A percentile compares a stretch with the other conserved stretches of the same genome.
Conservation (phyloP, 2,888 invertebrate genomes). For the Mythimna pallens region DNA sequence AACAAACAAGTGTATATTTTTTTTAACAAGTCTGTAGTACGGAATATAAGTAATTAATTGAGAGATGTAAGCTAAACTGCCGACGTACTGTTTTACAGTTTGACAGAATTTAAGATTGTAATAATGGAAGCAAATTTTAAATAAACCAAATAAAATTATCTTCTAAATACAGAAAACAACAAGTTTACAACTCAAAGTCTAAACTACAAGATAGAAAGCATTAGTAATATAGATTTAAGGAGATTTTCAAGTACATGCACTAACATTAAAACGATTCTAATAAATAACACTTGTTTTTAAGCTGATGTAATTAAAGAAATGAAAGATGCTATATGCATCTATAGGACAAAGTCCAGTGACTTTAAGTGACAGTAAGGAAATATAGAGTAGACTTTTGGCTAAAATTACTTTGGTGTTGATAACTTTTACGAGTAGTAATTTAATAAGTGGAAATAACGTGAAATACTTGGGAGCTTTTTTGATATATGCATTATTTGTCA, state of each 20-base stretch:
- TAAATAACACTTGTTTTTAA: not conserved
- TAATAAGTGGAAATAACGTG: too few species aligned
- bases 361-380: not conserved
- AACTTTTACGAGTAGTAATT: not conserved
- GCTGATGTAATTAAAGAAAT: not conserved
- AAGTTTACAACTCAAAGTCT: not conserved
- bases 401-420: not conserved
- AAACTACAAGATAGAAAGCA: not conserved
- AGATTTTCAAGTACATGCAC: not conserved
- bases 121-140: too few species aligned
- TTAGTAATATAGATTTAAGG: not conserved
- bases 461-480: too few species aligned
- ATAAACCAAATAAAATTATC: too few species aligned
- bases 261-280: too few species aligned
- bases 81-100: too few species aligned
- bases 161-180: not conserved
- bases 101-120: too few species aligned
- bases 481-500: too few species aligned
- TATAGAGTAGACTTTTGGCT: not conserved
- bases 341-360: not conserved
- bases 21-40: not conserved
- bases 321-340: too few species aligned
- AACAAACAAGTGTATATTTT: conserved; percentile 28
- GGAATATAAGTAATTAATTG: conserved; percentile 2
- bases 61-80: not conserved